These are phyloP conservation scores for Gambusia yucatana DNA, from an alignment of 2,797 vertebrate genomes.

Conservation along the genomic window DNA sequence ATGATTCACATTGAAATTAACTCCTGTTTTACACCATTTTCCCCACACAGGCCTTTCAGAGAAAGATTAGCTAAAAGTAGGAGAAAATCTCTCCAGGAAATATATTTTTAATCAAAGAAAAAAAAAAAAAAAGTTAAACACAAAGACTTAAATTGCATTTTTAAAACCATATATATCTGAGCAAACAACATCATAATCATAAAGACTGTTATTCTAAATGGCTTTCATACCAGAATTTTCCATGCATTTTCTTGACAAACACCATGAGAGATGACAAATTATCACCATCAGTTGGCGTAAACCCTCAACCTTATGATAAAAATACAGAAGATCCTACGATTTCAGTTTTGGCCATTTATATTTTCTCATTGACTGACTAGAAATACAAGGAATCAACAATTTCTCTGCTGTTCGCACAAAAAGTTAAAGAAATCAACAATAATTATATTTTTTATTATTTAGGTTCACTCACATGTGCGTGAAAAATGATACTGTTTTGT, in stretches of 20 bases:
- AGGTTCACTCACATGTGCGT: not conserved
- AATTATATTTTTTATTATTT: not conserved
- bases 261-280: not conserved
- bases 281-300: not conserved
- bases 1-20: not conserved
- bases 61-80: not conserved
- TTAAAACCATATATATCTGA: not conserved
- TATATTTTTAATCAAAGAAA: not conserved
- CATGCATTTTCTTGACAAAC: not conserved
- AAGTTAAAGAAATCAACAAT: not conserved
- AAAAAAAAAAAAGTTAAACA: not conserved
- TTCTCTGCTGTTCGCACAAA: not conserved
- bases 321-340: not conserved
- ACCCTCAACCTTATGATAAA: not conserved
- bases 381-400: not conserved
- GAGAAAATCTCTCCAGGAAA: conserved; percentile 19
- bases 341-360: not conserved
- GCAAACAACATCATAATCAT: not conserved
- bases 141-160: not conserved
- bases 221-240: not conserved
- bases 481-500: too few relatives aligned
- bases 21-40: not conserved
- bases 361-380: not conserved
- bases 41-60: not conserved
- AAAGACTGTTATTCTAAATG: not conserved